A percentile compares a stretch with the other conserved stretches of the same genome.
Conservation (phyloP, 2,113 vertebrate genomes). For the Chascanopsetta lugubris region DNA sequence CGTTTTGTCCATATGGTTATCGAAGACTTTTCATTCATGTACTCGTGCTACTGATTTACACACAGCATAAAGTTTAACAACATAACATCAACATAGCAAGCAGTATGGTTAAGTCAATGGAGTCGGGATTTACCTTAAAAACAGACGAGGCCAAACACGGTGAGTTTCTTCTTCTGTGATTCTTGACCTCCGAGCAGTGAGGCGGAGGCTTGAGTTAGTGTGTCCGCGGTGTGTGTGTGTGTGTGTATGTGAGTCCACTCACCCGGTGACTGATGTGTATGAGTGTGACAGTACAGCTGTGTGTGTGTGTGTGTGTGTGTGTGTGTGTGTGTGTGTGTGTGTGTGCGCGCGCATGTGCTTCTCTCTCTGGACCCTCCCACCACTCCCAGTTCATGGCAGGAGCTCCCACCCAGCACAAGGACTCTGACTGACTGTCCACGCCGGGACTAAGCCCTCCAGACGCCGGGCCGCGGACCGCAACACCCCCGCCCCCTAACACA, state of each 20-base stretch:
- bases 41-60: no score
- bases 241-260: background rate
- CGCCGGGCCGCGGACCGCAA: background rate
- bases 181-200: background rate
- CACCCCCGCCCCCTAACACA: background rate
- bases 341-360: background rate
- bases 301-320: background rate
- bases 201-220: background rate
- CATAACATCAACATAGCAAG: background rate
- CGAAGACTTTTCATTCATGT: no score
- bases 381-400: conserved; percentile 7
- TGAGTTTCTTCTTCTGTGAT: background rate
- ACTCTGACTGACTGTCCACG: background rate
- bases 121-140: no score
- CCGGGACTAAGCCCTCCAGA: background rate
- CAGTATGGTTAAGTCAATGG: no score
- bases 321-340: background rate
- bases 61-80: background rate
- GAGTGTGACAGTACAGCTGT: background rate
- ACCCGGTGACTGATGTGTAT: conserved; percentile 20
- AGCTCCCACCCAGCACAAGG: background rate
- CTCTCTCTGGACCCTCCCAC: conserved; percentile 44
- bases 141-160: conserved; percentile 4
- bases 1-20: conserved; percentile 25
- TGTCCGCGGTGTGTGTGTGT: conserved; percentile 11